Evolutionary conservation across 1,140 invertebrate species (phyloP).

Genomic region (Pinna nobilis): DNA sequence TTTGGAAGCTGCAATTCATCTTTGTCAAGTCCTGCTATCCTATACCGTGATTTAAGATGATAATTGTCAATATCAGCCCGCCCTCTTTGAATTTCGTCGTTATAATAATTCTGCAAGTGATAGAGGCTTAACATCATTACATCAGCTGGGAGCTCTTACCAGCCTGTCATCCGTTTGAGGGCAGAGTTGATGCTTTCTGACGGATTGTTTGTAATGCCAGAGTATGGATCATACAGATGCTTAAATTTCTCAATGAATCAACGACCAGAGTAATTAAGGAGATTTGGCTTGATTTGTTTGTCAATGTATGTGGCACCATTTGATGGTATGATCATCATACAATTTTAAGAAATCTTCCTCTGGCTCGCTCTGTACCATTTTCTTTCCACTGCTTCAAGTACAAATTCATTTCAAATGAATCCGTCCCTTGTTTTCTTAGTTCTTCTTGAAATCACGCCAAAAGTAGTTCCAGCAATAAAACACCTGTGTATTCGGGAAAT

Average conservation of each 20-base stretch:
- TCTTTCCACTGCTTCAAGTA: background rate
- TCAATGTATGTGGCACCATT: conserved; percentile 5
- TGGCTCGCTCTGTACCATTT: background rate
- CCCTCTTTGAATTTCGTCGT: background rate
- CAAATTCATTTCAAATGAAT: background rate
- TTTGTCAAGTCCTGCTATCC: background rate
- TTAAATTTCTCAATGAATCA: conserved; percentile 7
- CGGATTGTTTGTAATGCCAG: conserved; percentile 14
- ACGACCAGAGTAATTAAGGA: background rate
- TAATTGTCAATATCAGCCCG: conserved; percentile 4
- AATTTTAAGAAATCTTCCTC: background rate
- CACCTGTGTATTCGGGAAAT: background rate
- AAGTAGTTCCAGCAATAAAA: conserved; percentile 20
- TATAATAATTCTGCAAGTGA: conserved; percentile 15
- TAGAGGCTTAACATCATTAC: background rate
- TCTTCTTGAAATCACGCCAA: conserved; percentile 14
- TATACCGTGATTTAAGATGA: background rate
- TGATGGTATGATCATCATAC: background rate
- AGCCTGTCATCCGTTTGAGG: conserved; percentile 1
- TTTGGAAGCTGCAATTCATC: conserved; percentile 8
- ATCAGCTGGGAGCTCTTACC: conserved; percentile 3
- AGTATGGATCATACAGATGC: conserved; percentile 17
- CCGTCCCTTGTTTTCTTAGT: background rate
- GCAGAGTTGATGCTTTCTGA: conserved; percentile 20
- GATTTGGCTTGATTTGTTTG: conserved; percentile 6